Conservation (phyloP, 2,888 invertebrate species). For the Chymomyza procnemis region DNA sequence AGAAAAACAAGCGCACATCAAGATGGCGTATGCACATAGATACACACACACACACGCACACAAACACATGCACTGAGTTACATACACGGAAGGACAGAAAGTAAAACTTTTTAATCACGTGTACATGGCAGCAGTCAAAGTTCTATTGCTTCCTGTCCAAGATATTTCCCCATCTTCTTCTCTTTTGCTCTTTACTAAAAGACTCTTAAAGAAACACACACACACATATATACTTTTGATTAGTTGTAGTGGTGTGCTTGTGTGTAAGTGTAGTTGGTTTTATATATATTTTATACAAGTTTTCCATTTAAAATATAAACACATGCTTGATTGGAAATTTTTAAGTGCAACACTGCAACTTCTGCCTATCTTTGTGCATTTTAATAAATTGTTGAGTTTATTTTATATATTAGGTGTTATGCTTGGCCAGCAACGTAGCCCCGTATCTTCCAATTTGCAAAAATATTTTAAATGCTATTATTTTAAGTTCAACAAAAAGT, state of each 20-base stretch:
- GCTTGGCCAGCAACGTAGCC: background rate
- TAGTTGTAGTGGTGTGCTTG: too few relatives aligned
- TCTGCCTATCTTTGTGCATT: conserved; percentile 16
- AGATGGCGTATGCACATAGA: conserved; percentile 20
- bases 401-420: background rate
- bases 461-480: conserved; percentile 56
- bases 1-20: conserved; percentile 51
- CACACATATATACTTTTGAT: conserved; percentile 1
- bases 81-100: background rate
- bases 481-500: conserved; percentile 25
- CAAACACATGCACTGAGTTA: conserved; percentile 14
- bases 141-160: conserved; percentile 60
- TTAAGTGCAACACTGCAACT: conserved; percentile 21
- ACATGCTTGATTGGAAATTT: conserved; percentile 70
- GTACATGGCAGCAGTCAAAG: conserved; percentile 63
- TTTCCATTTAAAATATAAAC: conserved; percentile 72
- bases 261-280: conserved; percentile 4
- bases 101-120: conserved; percentile 70
- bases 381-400: conserved; percentile 36
- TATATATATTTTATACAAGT: conserved; percentile 32
- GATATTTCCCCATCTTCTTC: conserved; percentile 33
- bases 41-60: conserved; percentile 21
- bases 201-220: conserved; percentile 10
- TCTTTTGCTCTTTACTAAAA: conserved; percentile 19
- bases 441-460: background rate